Evolutionary conservation across 2,113 vertebrate genomes (phyloP), one percentile per base, ranked within the genome.

Genomic region (Eulemur rufifrons): DNA sequence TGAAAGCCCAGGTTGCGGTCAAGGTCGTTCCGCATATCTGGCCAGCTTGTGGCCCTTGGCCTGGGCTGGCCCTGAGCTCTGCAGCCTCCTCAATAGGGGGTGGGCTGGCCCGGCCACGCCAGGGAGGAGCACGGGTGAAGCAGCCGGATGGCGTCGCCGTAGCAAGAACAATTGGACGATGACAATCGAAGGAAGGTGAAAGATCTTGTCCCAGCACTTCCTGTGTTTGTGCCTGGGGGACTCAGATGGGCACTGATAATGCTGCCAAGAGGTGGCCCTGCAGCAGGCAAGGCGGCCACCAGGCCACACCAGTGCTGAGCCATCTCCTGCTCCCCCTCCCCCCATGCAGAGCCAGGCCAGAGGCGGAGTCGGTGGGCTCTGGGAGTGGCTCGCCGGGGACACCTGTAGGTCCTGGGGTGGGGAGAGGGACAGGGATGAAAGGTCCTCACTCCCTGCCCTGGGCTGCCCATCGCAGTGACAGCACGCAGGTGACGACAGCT

Each of bases 131-230:
- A 96, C 86, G 89, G 47, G 80, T 68, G 98, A 97, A 34, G 66
- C 54, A 11, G 74, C 45, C 81, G 91, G 97, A 97, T 98, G 98
- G 98, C 92, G 92, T 98, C 97, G 87, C 23, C 18, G 45, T 42
- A 29, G 90, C 94, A 94, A 81, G 97, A 98, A 97, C 98, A 98
- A 98, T 97, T 71, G 96, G 97, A 96, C 94, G 95, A 95, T 98
- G 96, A 99, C 99, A 99, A 98, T 98, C 95, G 96, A 96, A 99
- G 99, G 99, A 99, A 99, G 98, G 98, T 98, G 98, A 98, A 98
- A 98, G 98, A 98, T 98, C 98, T 98, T 96, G 98, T 98, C 97
- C 95, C 98, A 97, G 96, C 8, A 88, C 92, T 99, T 99, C 99
- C 99, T 98, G 98, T 98, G 96, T 96, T 80, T 97, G 39, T 42